Base-by-base conservation (phyloP, 92 coral and sea anemone species). In the Siderastrea radians region DNA sequence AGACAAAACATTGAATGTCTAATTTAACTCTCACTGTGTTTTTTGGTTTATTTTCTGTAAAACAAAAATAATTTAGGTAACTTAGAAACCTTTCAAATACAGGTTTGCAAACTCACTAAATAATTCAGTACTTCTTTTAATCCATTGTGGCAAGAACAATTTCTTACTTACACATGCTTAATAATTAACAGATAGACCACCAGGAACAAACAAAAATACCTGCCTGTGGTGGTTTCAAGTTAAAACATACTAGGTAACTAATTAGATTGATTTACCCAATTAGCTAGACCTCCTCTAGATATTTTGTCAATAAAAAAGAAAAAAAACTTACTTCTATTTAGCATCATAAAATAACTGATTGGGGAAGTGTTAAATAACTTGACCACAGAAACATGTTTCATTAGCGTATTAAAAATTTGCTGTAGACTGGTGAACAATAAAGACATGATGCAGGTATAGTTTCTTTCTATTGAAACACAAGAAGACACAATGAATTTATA, bases 401-500 rank as follows among this genome's bases (percentile, higher is more conserved):
- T 2, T 55, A 55, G 51, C 12, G 44, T 26, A 26, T 26, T 26
- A 26, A 26, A 26, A 26, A 26, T 26, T 26, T 26, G 38, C 38
- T 26, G 38, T 26, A 51, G 46, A 7, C 63, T 19, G 63, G 49
- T 74, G 60, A 2, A 15, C 17, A 68, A 71, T 4, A 14, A 19
- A 46, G 78, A 71, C 49, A 82, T 26, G 38, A 57, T 68, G 53
- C 51, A 82, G 46, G 78, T 70, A 54, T 51, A 55, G 68, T 55
- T 82, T 48, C 49, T n/a, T 80, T 50, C 51, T 49, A 49, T 38
- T 66, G 62, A 51, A 66, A 65, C 78, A 69, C 17, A 54, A n/a
- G 50, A n/a, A 55, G 14, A 71, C 15, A 81, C 86, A 82, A 82
- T 82, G 78, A 59, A 54, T 6, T 12, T 9, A 53, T 44, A 82